A percentile compares a stretch with the other conserved stretches of the same genome.
Conservation (phyloP, 2,113 vertebrate species). For the Haemorhous mexicanus region DNA sequence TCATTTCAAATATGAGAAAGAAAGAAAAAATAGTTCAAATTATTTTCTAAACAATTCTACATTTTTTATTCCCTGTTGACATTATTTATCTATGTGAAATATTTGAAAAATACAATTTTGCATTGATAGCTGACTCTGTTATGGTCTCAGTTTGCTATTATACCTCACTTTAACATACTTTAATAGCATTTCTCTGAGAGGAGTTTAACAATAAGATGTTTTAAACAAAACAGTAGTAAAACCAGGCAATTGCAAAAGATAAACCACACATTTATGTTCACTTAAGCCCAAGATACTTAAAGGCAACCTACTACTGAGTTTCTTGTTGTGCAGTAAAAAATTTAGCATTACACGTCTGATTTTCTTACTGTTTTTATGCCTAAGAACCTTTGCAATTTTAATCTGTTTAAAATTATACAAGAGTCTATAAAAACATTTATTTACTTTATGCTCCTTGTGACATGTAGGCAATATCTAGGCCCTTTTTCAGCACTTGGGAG, state of each 20-base stretch:
- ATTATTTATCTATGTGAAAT: background rate
- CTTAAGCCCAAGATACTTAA: background rate
- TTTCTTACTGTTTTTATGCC: conserved; percentile 1
- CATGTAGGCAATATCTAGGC: background rate
- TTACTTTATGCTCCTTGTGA: background rate
- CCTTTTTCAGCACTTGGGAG: background rate
- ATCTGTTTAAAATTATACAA: background rate
- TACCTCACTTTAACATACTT: background rate
- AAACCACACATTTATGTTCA: background rate
- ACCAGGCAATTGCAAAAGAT: background rate
- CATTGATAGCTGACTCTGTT: background rate
- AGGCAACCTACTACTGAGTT: background rate
- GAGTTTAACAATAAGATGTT: background rate
- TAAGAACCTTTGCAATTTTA: background rate
- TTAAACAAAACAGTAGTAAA: background rate
- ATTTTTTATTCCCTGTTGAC: background rate
- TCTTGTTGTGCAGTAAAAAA: conserved; percentile 4
- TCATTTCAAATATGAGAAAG: background rate
- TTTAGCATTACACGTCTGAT: background rate
- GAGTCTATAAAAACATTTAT: background rate
- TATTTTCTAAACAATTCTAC: background rate
- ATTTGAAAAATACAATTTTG: background rate
- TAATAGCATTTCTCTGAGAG: background rate
- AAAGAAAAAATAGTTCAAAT: background rate
- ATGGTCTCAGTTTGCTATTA: background rate